Conservation (phyloP, 2,113 vertebrate species). For the Meles meles region DNA sequence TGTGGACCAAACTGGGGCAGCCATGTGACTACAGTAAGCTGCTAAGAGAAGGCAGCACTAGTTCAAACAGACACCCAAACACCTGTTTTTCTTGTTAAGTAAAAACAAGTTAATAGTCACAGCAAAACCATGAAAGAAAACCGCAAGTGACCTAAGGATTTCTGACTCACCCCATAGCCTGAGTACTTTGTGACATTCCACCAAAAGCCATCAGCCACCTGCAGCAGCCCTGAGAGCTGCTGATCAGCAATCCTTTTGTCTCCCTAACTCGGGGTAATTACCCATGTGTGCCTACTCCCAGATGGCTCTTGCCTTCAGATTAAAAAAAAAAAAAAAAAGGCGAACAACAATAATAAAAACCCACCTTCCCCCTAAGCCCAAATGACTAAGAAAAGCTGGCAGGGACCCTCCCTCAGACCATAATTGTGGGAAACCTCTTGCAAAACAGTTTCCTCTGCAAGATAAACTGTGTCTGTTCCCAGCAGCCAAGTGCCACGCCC, state of each 20-base stretch:
- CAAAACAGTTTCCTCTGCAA: conserved; percentile 73
- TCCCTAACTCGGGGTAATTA: conserved; percentile 66
- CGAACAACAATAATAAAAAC: conserved; percentile 13
- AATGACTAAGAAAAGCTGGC: conserved; percentile 78
- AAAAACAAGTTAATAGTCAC: conserved; percentile 83
- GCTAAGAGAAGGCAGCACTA: not conserved
- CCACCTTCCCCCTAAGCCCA: conserved; percentile 67
- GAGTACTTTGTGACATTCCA: conserved; percentile 74
- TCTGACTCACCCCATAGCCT: conserved; percentile 82
- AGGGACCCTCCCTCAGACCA: conserved; percentile 74
- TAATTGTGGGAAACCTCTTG: conserved; percentile 77
- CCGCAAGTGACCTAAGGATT: conserved; percentile 84
- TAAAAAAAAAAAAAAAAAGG: conserved; percentile 38
- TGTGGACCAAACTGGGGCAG: not conserved
- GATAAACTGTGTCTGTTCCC: conserved; percentile 71
- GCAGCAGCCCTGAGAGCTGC: conserved; percentile 70
- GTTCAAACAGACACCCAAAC: conserved; percentile 71
- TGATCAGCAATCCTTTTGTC: conserved; percentile 72
- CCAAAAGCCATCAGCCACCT: conserved; percentile 81
- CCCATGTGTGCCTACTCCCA: conserved; percentile 68
- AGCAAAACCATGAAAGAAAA: conserved; percentile 88
- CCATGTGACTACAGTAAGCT: not conserved
- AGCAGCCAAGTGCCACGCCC: conserved; percentile 63
- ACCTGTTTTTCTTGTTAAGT: conserved; percentile 83
- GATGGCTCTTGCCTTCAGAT: conserved; percentile 71